phyloP scores from a whole-genome alignment of 2,888 invertebrate genomes.

The Malacosoma neustria region DNA sequence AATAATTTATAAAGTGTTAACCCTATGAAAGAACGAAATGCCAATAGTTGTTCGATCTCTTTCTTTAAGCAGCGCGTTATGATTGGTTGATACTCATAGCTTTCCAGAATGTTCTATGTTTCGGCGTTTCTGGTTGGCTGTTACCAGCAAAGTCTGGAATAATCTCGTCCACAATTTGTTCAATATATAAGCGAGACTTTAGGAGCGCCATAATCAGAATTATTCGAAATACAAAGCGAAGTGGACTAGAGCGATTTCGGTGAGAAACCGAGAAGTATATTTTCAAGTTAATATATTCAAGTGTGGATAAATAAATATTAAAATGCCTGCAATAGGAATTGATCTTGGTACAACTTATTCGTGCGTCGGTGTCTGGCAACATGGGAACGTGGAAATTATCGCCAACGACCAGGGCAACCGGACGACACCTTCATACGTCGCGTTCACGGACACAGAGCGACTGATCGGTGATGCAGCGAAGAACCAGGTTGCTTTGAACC shows the following conservation, averaged over 20 bases:
- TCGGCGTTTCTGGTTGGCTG: conserved; percentile 29
- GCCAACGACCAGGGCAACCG: conserved; percentile 80
- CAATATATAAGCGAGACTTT: conserved; percentile 32
- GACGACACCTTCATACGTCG: conserved; percentile 84
- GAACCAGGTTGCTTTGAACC: conserved; percentile 83
- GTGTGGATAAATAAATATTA: conserved; percentile 13
- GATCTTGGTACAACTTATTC: conserved; percentile 75
- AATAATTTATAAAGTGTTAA: conserved; percentile 6
- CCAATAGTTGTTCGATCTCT: conserved; percentile 7
- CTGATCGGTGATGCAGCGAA: conserved; percentile 82
- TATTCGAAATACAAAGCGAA: conserved; percentile 47
- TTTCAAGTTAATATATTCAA: conserved; percentile 11
- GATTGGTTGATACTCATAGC: conserved; percentile 25
- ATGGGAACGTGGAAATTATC: conserved; percentile 85
- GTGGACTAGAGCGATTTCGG: conserved; percentile 33
- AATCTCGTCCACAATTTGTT: conserved; percentile 37
- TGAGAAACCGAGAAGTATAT: conserved; percentile 30
- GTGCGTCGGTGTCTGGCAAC: conserved; percentile 71
- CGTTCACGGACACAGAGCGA: conserved; percentile 81
- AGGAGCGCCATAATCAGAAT: conserved; percentile 41
- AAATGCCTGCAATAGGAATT: conserved; percentile 72
- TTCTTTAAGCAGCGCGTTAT: conserved; percentile 13
- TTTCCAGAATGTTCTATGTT: conserved; percentile 32
- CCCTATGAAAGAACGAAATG: conserved; percentile 1
- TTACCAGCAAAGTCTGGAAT: conserved; percentile 26